Evolutionary conservation across 2,797 vertebrate species (phyloP), one percentile per base, ranked within the genome.

Genomic region (Lutjanus campechanus): DNA sequence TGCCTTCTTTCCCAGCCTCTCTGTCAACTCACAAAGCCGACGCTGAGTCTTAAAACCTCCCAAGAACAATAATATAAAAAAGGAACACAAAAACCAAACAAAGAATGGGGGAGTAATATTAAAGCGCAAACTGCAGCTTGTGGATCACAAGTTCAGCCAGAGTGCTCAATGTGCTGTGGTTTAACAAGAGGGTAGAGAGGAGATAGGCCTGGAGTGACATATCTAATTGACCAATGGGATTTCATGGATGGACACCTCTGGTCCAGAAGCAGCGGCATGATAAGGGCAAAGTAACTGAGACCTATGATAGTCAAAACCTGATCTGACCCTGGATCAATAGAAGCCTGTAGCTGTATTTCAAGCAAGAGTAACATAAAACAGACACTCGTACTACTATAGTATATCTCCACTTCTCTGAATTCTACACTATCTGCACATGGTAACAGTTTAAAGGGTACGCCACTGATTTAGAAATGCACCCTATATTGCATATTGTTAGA

Each of bases 61-160:
- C 55, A 55, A 54, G 6, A 80, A 54, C 46, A 60, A 54, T 19
- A 11, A 59, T 8, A 6, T 19, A 1, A 25, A 36, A 17, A 13
- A 47, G 8, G 29, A 58, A 36, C 56, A 9, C 22, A 60, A 7
- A 11, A 22, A 12, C 16, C 15, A 72, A 71, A 59, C 25, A 40
- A 53, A 67, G 8, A 40, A 20, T 16, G 44, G 66, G 6, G 22
- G 63, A 46, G n/a, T 68, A 0, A 36, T 22, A 65, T 49, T 43
- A 43, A 55, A 69, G 53, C 20, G 44, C 25, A 74, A 65, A 50
- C 20, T 43, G 64, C 16, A 50, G 20, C 54, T 56, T 29, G 69
- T 25, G 40, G 59, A 80, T 20, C 62, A 79, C 49, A 68, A 13
- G 20, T 61, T 51, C 29, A 79, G 71, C 16, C 66, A 43, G 73